A percentile compares a stretch with the other conserved stretches of the same genome.
Evolutionary conservation across 2,888 invertebrate species (phyloP).

Genomic region (Saturnia japonica): DNA sequence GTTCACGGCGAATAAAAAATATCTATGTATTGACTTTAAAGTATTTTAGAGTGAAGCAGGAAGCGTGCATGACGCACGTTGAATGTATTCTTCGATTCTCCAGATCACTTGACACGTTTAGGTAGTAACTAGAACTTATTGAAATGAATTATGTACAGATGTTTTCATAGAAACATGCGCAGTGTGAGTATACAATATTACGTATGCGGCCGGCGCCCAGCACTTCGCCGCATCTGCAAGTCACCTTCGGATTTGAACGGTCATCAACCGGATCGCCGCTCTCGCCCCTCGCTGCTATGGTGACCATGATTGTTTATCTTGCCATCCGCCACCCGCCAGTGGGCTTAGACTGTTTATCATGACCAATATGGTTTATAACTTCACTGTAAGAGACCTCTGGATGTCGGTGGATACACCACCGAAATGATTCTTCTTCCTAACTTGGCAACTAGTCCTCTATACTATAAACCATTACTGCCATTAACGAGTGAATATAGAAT

Average conservation of each 20-base stretch:
- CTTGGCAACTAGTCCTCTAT: no score
- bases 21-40: no score
- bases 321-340: background rate
- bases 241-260: constrained; percentile 61
- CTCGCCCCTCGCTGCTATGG: background rate
- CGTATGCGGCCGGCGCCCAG: constrained; percentile 43
- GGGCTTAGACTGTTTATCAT: background rate
- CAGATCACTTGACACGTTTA: background rate
- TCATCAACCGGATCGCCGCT: constrained; percentile 34
- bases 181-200: constrained; percentile 32
- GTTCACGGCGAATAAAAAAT: no score
- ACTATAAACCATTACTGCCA: no score
- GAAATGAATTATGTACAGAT: background rate
- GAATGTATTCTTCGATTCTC: background rate
- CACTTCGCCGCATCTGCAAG: constrained; percentile 50
- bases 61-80: no score
- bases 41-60: no score
- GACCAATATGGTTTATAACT: background rate
- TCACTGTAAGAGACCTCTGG: no score
- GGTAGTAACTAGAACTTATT: background rate
- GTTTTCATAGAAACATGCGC: background rate
- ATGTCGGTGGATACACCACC: no score
- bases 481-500: no score
- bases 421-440: no score
- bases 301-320: background rate